phyloP scores from a whole-genome alignment of 2,113 vertebrate species.

The Okapia johnstoni region DNA sequence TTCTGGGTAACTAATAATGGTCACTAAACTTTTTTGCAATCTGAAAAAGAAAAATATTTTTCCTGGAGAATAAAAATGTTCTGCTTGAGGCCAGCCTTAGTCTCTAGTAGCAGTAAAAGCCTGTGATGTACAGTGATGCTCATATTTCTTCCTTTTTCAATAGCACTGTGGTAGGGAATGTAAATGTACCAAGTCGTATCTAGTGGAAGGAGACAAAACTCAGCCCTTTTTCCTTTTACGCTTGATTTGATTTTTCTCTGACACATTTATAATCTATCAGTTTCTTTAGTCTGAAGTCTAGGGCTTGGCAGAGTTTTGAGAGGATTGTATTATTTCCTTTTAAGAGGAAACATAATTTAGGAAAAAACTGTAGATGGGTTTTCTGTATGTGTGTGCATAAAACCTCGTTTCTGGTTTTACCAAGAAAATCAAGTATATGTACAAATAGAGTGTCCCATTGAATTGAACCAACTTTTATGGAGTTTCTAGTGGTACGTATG shows the following conservation, averaged over 20 bases:
- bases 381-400: background rate
- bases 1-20: conserved; percentile 40
- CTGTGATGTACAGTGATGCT: conserved; percentile 35
- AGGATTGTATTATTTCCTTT: conserved; percentile 21
- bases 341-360: conserved; percentile 31
- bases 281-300: conserved; percentile 29
- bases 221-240: conserved; percentile 29
- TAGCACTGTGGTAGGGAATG: conserved; percentile 45
- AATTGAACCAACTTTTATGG: background rate
- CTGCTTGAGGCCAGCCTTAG: conserved; percentile 47
- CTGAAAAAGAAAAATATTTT: conserved; percentile 64
- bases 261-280: conserved; percentile 32
- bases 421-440: background rate
- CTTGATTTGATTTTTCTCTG: conserved; percentile 49
- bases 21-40: conserved; percentile 46
- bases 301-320: conserved; percentile 35
- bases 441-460: background rate
- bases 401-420: conserved; percentile 21
- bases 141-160: conserved; percentile 52
- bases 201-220: conserved; percentile 36
- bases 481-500: background rate
- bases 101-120: conserved; percentile 40
- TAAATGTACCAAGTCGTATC: conserved; percentile 6
- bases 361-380: background rate
- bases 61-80: conserved; percentile 61